Evolutionary conservation across 2,797 vertebrate genomes (phyloP), one percentile per base, ranked within the genome.

Genomic region (Danio albolineatus): DNA sequence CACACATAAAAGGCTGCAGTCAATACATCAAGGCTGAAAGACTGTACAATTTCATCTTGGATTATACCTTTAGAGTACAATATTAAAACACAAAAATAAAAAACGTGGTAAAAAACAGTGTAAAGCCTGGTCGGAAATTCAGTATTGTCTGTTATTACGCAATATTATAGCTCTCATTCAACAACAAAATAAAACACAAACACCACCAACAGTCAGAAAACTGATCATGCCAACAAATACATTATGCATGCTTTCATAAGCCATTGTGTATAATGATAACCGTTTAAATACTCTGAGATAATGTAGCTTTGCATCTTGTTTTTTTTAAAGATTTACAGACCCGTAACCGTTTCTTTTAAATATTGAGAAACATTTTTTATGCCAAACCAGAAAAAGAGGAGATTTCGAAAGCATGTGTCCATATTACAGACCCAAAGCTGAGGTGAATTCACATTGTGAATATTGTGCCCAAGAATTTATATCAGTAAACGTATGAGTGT

Each of bases 1-100:
- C 83, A 70, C 83, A 70, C 36, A 57, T 86, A 88, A 90, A 91
- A 91, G 90, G 87, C 87, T 88, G 84, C 80, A 73, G 36, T 62
- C 36, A 64, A 57, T 64, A 56, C 28, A 75, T 57, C 43, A 73
- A 66, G 75, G 48, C 65, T 73, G 71, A 64, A 80, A 80, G 60
- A 79, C 51, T 69, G 39, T 61, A 71, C 70, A 71, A 56, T 73
- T 78, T 78, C 48, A 65, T 71, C 19, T 74, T 71, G 2, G 72
- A 66, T 38, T 14, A 28, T 28, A 76, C 41, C 41, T 83, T 83
- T 76, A 73, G 49, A 70, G 79, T 73, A 80, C 36, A 39, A 36
- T 21, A 69, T 7, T 28, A 28, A 80, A 12, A 76, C 57, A 57
- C 10, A 28, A 5, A 78, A 56, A 62, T 28, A 28, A 28, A 28